Evolutionary conservation across 2,797 vertebrate species (phyloP).

Genomic region (Catamblyrhynchus diadema): DNA sequence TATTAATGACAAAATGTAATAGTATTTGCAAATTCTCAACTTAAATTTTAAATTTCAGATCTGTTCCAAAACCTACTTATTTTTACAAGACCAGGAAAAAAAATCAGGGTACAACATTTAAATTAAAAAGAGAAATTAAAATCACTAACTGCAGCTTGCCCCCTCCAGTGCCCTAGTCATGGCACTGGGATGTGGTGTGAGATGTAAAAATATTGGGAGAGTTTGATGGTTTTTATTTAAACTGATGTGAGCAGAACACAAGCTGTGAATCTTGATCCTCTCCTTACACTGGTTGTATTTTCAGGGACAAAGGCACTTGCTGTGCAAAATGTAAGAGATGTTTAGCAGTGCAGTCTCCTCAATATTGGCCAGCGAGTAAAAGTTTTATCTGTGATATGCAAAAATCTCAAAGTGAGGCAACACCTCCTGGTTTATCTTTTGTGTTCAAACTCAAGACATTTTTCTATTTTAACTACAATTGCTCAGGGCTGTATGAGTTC

Average conservation of each 20-base stretch:
- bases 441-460: neutral
- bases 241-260: neutral
- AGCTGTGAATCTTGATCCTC: neutral
- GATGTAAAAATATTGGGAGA: neutral
- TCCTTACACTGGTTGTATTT: conserved; percentile 10
- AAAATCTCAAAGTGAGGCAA: neutral
- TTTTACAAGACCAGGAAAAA: neutral
- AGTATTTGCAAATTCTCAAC: neutral
- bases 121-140: neutral
- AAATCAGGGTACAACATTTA: neutral
- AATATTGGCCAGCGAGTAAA: neutral
- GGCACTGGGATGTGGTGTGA: neutral
- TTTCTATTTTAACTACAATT: neutral
- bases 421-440: neutral
- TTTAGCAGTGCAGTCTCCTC: neutral
- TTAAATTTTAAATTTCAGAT: neutral
- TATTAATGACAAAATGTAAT: neutral
- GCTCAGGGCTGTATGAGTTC: neutral
- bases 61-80: neutral
- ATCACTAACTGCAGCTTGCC: neutral
- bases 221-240: neutral
- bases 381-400: neutral
- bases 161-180: neutral
- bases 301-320: conserved; percentile 4
- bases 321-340: neutral